Evolutionary conservation across 2,113 vertebrate species (phyloP).

Genomic region (Psittacus erithacus): DNA sequence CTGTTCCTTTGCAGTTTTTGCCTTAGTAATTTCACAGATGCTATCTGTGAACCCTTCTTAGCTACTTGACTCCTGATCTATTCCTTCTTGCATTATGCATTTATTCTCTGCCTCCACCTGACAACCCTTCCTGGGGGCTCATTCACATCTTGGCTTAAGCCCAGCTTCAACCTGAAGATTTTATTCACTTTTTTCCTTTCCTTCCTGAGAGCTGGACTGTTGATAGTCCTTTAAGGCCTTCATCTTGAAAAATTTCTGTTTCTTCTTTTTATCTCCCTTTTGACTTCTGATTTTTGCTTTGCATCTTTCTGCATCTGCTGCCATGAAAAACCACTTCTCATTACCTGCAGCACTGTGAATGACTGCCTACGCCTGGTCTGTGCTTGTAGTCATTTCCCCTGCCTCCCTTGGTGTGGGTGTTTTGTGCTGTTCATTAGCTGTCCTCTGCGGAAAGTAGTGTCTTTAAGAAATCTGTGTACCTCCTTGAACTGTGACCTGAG

Average conservation of each 20-base stretch:
- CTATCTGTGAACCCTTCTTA: neutral
- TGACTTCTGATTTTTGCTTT: neutral
- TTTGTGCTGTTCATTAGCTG: neutral
- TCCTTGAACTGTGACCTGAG: neutral
- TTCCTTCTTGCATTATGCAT: neutral
- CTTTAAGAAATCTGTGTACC: neutral
- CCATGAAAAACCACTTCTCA: neutral
- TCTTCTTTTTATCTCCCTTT: neutral
- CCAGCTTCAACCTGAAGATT: neutral
- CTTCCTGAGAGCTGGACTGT: neutral
- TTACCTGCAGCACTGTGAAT: neutral
- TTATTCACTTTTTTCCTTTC: neutral
- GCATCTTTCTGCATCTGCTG: neutral
- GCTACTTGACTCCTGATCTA: neutral
- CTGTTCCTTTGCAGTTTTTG: neutral
- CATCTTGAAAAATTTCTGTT: neutral
- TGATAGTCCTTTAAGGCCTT: neutral
- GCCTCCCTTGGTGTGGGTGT: fast-evolving
- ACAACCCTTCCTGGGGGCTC: neutral
- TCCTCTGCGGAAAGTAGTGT: neutral
- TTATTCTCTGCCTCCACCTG: neutral
- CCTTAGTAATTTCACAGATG: neutral
- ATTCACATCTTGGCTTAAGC: neutral
- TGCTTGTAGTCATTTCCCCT: neutral
- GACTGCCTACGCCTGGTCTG: fast-evolving